phyloP scores from a whole-genome alignment of 2,113 vertebrate species.

The Zootoca vivipara region DNA sequence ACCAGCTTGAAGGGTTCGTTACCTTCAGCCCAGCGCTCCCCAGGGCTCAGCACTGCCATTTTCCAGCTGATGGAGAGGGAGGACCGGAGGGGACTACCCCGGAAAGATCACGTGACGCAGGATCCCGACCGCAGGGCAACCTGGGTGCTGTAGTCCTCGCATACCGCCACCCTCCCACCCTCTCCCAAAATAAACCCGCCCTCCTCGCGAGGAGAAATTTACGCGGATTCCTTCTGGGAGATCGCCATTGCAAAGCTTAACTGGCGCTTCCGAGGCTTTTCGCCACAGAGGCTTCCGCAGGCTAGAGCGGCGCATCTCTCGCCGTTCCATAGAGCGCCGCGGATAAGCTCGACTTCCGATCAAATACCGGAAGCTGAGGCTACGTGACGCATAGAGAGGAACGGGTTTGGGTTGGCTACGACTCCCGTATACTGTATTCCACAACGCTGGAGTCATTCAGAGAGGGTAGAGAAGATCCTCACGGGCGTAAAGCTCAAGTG shows the following conservation, averaged over 20 bases:
- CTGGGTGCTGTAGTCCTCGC: conserved; percentile 62
- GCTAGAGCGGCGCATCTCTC: neutral
- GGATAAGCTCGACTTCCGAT: neutral
- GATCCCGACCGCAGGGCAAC: neutral
- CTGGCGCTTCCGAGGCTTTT: too few relatives aligned
- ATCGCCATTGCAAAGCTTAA: neutral
- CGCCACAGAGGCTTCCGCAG: neutral
- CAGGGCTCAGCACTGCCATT: conserved; percentile 63
- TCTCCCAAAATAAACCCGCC: too few relatives aligned
- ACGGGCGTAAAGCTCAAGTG: too few relatives aligned
- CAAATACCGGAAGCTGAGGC: neutral
- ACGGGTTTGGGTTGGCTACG: too few relatives aligned
- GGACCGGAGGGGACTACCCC: neutral
- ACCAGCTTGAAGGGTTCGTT: conserved; percentile 7
- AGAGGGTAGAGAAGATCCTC: too few relatives aligned
- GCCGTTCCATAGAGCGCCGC: neutral
- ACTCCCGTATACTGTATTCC: too few relatives aligned
- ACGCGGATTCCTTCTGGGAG: neutral
- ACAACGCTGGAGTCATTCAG: too few relatives aligned
- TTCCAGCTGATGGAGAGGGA: conserved; percentile 36
- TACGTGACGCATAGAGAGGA: neutral
- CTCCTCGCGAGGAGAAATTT: too few relatives aligned
- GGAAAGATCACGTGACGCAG: neutral
- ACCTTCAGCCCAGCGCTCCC: conserved; percentile 68
- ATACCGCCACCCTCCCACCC: rapidly evolving